phyloP scores from a whole-genome alignment of 2,888 invertebrate species.

The Itoplectis maculator region DNA sequence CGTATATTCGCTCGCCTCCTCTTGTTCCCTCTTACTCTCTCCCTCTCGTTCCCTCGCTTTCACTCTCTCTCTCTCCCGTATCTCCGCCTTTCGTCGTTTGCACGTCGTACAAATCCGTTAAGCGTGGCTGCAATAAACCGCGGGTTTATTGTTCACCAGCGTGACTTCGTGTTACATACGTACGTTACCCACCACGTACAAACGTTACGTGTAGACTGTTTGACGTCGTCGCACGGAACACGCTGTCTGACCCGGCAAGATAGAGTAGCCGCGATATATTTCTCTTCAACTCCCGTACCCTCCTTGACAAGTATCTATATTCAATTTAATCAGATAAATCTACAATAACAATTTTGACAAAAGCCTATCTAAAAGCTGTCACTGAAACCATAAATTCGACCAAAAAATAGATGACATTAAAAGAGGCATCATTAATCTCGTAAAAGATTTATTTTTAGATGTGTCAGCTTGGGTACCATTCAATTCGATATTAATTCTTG shows the following conservation, averaged over 20 bases:
- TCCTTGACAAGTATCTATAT: not conserved
- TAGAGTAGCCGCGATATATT: conserved; percentile 22
- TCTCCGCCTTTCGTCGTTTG: conserved; percentile 79
- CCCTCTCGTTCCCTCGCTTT: conserved; percentile 50
- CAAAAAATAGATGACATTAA: not conserved
- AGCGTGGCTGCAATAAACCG: conserved; percentile 79
- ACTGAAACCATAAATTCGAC: not conserved
- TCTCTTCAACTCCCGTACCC: conserved; percentile 11
- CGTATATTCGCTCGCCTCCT: conserved; percentile 60
- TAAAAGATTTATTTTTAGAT: not conserved
- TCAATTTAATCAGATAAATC: not conserved
- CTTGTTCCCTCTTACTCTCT: conserved; percentile 60
- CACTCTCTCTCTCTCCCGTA: conserved; percentile 69
- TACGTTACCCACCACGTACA: conserved; percentile 52
- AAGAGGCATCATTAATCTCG: not conserved
- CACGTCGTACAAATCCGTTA: conserved; percentile 81
- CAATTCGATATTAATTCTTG: not conserved
- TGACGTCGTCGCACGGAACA: conserved; percentile 41
- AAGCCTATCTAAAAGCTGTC: not conserved
- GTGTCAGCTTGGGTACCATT: not conserved
- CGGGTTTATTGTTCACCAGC: conserved; percentile 78
- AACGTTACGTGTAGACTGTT: conserved; percentile 45
- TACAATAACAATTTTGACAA: not conserved
- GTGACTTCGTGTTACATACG: conserved; percentile 67
- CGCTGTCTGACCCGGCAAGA: conserved; percentile 32